These are phyloP conservation scores for Montipora efflorescens DNA, from an alignment of 64 coral and sea anemone genomes.

Conservation along the genomic window DNA sequence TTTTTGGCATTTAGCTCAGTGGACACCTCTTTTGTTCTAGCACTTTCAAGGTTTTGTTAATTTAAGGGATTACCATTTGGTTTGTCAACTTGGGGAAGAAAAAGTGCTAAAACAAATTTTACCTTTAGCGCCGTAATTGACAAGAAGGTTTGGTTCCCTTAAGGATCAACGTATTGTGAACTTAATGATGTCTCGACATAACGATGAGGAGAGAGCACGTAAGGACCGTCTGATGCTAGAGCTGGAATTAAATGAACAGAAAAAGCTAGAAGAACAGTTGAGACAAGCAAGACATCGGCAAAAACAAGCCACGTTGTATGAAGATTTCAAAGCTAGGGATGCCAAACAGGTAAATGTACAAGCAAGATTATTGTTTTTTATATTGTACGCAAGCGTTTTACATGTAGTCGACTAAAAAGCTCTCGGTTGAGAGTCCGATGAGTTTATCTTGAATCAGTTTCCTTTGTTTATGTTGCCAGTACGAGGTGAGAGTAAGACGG, in stretches of 20 bases:
- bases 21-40: no score
- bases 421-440: no score
- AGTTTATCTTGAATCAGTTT: no score
- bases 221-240: constrained; percentile 78
- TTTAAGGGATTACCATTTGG: no score
- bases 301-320: constrained; percentile 65
- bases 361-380: neutral
- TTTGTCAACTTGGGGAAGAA: no score
- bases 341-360: constrained; percentile 65
- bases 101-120: no score
- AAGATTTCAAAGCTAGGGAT: constrained; percentile 70
- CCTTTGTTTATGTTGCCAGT: constrained; percentile 3
- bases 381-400: no score
- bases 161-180: constrained; percentile 93
- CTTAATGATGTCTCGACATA: constrained; percentile 85
- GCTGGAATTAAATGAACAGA: constrained; percentile 84
- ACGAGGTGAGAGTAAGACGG: constrained; percentile 81
- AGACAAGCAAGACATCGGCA: constrained; percentile 67
- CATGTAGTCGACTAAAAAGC: no score
- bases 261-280: constrained; percentile 76
- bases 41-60: no score
- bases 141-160: neutral
- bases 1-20: no score
- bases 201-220: constrained; percentile 81
- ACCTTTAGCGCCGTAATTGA: no score